Evolutionary conservation across 2,888 invertebrate species (phyloP), one percentile per base, ranked within the genome.

Genomic region (Thymelicus lineola): DNA sequence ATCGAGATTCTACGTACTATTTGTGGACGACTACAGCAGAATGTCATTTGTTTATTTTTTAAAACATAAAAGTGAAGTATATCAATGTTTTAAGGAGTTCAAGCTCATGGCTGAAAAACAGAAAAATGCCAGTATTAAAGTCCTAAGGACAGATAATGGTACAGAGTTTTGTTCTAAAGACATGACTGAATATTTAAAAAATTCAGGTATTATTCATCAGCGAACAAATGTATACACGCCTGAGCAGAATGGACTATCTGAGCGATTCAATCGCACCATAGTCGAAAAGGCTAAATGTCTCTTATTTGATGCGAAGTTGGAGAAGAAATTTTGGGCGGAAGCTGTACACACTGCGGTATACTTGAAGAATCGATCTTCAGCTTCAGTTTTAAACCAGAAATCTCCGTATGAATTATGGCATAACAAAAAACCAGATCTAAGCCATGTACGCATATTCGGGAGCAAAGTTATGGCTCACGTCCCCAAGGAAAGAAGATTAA

Each of bases 381-480:
- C 46, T 14, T 9, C 46, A 46, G n/a, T 7, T 14, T 12, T 46
- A 9, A 9, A 46, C 5, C 12, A 46, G 12, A 20, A 20, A 20
- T 20, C 53, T 3, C 53, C 53, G 12, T 53, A 20, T 53, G 53
- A 53, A n/a, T 6, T 53, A 9, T 53, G 53, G 53, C 20, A 6
- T 6, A 35, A 35, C 12, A 61, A 9, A 14, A 75, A 73, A 35
- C 72, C 73, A 35, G 66, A 75, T 60, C 0, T 73, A 4, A 73
- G 71, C n/a, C 70, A 75, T 46, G 10, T 76, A 1, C 45, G 74
- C 10, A 63, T 75, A 36, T 75, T 75, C 66, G 75, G 74, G 1
- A 71, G 72, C 17, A 10, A n/a, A 15, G 73, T 71, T 0, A 75
- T 75, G 74, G 64, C 72, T 3, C 73, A 76, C 58, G 42, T 75